Evolutionary conservation across 2,888 invertebrate species (phyloP), one percentile per base, ranked within the genome.

Genomic region (Apodemia mormo): DNA sequence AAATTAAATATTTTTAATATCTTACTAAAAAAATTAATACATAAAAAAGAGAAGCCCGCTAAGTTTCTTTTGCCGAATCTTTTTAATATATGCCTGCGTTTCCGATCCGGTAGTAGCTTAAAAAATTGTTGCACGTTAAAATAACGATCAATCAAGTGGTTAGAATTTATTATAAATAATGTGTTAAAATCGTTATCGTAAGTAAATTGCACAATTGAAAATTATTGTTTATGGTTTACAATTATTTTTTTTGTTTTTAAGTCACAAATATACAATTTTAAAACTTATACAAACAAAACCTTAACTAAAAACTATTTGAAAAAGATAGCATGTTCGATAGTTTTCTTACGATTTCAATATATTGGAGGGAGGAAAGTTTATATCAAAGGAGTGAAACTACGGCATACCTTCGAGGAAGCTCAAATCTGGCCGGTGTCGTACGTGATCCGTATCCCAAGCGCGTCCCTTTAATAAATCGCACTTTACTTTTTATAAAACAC

Each of bases 391-490:
- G 73, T 61, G 33, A 73, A 73, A 76, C 72, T 74, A 82, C 78
- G 75, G 77, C 81, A 78, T 83, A 85, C 85, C 86, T 87, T 81
- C 79, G 80, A 76, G 76, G 82, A 77, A 79, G 82, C 80, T 83
- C 85, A 84, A 91, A 90, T 90, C 90, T 90, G 89, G 86, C 86
- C 86, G 82, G 82, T 73, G 65, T 67, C 76, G 76, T 67, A 89
- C 92, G 92, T 93, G 92, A 84, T 78, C 76, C 65, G 92, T 76
- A 78, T 86, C 68, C 70, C 65, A 75, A 81, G 70, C 69, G 74
- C 72, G 71, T 76, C 85, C 87, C 88, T 89, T 90, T 91, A 90
- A 92, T 92, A 92, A 90, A 92, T 92, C 85, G 84, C 85, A 84
- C 85, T 87, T 88, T 88, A 89, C 90, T 89, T 79, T 88, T 88